Base-by-base conservation (phyloP, 2,113 vertebrate genomes). In the Gorsachius goisagi region DNA sequence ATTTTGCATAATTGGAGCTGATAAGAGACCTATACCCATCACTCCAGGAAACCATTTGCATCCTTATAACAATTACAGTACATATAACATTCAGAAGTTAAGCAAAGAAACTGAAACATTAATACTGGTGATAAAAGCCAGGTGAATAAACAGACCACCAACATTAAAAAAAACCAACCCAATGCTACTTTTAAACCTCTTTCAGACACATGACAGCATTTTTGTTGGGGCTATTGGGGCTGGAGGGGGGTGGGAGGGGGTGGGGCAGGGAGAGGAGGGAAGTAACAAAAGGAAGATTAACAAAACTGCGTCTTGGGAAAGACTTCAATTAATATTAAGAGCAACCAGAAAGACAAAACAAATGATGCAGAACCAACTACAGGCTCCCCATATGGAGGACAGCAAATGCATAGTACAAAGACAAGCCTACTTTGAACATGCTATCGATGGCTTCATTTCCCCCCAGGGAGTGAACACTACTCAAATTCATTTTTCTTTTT, bases 281-380 rank as follows among this genome's bases (percentile, higher is more conserved):
- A 75, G 64, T 11, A 33, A 81, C 72, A 95, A 78, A 92, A 69
- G 67, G 58, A 93, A 89, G 85, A 92, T 96, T 94, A 96, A 86
- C 74, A 91, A 50, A 94, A 71, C 44, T 23, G 59, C 41, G 91
- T 95, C 92, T 90, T 82, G 91, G 95, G 97, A 94, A 86, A 90
- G 69, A 37, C 94, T 93, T 89, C 95, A 94, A 96, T 97, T 97
- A 96, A 88, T 96, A 97, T 80, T 83, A 93, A 90, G 35, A 93
- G 73, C 47, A 93, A 93, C 22, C 39, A 96, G 82, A 97, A 91
- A 94, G 88, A 93, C 75, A 93, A 84, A 93, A 89, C 71, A 92
- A 76, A 95, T 45, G 88, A 94, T 23, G 80, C 76, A 78, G 91
- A 94, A 95, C 84, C 55, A 94, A 79, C 77, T 44, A 83, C 63